These are phyloP conservation scores for Pantherophis alleghaniensis DNA, from an alignment of 2,797 vertebrate species.

Conservation along the genomic window DNA sequence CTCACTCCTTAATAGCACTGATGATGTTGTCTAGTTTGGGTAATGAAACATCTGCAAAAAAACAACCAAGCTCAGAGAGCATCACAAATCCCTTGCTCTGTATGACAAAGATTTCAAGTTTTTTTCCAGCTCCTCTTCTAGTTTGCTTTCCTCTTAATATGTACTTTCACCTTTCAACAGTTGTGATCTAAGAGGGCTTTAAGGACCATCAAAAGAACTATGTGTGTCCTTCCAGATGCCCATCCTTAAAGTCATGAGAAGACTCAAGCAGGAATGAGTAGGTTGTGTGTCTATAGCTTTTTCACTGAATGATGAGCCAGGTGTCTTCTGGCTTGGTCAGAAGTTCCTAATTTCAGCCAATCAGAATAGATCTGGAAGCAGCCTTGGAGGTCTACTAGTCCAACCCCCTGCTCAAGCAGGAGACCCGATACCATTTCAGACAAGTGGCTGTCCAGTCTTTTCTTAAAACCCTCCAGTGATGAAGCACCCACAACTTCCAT, in stretches of 20 bases:
- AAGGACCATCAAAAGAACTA: not conserved
- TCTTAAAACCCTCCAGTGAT: too few relatives aligned
- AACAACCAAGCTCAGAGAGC: not conserved
- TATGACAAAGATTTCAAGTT: not conserved
- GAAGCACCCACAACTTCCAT: too few relatives aligned
- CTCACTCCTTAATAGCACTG: not conserved
- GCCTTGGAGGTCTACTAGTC: too few relatives aligned
- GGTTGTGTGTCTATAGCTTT: not conserved
- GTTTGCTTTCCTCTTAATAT: not conserved
- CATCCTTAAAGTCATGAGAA: not conserved
- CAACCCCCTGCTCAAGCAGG: too few relatives aligned
- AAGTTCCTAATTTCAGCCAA: not conserved
- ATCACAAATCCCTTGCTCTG: not conserved
- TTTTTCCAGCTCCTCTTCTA: not conserved
- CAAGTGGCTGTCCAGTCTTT: too few relatives aligned
- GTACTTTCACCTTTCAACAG: not conserved
- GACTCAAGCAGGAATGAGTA: too few relatives aligned
- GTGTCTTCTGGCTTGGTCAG: not conserved
- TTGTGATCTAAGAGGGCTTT: not conserved
- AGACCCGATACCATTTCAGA: too few relatives aligned
- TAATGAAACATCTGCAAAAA: not conserved
- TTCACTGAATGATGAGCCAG: not conserved
- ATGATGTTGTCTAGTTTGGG: not conserved
- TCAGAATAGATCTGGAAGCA: too few relatives aligned
- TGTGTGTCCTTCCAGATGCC: not conserved